Percentiles rank a stretch among this genome's conserved stretches.
phyloP scores from a whole-genome alignment of 2,797 vertebrate genomes.

The Poeciliopsis presidionis region DNA sequence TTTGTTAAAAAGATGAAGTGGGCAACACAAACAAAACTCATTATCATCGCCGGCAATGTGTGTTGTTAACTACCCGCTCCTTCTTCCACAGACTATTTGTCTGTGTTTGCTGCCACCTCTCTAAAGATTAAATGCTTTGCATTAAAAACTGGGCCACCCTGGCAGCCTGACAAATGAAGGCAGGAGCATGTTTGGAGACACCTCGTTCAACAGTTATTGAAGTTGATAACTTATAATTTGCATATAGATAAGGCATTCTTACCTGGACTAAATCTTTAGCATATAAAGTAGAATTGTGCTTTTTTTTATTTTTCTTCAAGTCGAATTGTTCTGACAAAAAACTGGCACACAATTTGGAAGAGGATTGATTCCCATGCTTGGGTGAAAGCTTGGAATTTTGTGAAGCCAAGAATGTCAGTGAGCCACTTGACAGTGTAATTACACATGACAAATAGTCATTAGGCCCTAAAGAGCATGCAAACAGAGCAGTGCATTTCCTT shows the following conservation, averaged over 20 bases:
- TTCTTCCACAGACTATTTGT: conserved; percentile 58
- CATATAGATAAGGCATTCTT: conserved; percentile 85
- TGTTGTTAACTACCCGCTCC: conserved; percentile 57
- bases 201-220: conserved; percentile 80
- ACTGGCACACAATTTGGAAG: conserved; percentile 53
- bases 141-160: conserved; percentile 72
- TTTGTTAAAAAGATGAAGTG: conserved; percentile 66
- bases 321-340: conserved; percentile 64
- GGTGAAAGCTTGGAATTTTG: conserved; percentile 40
- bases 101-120: conserved; percentile 71
- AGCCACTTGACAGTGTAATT: conserved; percentile 65
- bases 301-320: conserved; percentile 50
- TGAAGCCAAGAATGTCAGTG: conserved; percentile 40
- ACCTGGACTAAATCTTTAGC: conserved; percentile 78
- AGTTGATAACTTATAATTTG: conserved; percentile 83
- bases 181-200: conserved; percentile 76
- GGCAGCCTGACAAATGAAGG: conserved; percentile 79
- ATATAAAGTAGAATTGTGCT: conserved; percentile 78
- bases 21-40: conserved; percentile 58
- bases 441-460: conserved; percentile 68
- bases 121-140: conserved; percentile 72
- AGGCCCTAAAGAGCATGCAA: conserved; percentile 36
- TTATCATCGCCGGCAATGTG: conserved; percentile 57
- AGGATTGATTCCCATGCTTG: conserved; percentile 65
- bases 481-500: conserved; percentile 35